phyloP scores from a whole-genome alignment of 2,113 vertebrate species.

The Triplophysa rosa region DNA sequence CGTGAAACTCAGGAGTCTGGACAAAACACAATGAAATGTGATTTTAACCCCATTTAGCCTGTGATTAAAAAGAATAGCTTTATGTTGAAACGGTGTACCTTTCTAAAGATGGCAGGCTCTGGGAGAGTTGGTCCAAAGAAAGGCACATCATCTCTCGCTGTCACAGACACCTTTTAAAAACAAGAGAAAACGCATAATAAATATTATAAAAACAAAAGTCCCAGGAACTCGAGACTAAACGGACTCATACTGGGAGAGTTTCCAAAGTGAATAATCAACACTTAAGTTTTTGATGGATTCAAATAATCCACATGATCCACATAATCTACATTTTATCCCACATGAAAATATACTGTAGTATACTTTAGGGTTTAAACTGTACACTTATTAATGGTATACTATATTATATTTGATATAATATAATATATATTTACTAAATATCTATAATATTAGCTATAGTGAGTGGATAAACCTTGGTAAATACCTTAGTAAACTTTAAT shows the following conservation, averaged over 20 bases:
- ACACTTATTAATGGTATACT: too few species aligned
- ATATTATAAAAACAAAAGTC: too few species aligned
- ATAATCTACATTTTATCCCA: neutral
- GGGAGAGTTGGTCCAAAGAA: conserved; percentile 92
- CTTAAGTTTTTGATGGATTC: neutral
- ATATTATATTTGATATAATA: too few species aligned
- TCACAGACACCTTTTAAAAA: conserved; percentile 85
- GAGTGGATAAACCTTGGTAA: too few species aligned
- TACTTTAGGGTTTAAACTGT: too few species aligned
- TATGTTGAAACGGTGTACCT: conserved; percentile 72
- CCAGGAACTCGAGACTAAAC: too few species aligned
- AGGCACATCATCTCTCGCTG: conserved; percentile 90
- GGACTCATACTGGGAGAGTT: neutral
- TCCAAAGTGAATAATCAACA: neutral
- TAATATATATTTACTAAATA: too few species aligned
- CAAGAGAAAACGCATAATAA: too few species aligned
- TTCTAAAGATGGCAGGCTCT: conserved; percentile 88
- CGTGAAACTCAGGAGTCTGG: conserved; percentile 88
- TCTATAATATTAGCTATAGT: too few species aligned
- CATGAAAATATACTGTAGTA: too few species aligned
- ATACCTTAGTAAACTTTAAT: too few species aligned
- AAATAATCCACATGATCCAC: neutral
- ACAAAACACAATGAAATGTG: conserved; percentile 2
- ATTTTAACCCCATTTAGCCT: neutral
- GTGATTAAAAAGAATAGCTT: neutral